Evolutionary conservation across 2,113 vertebrate genomes (phyloP).

Genomic region (Isichthys henryi): DNA sequence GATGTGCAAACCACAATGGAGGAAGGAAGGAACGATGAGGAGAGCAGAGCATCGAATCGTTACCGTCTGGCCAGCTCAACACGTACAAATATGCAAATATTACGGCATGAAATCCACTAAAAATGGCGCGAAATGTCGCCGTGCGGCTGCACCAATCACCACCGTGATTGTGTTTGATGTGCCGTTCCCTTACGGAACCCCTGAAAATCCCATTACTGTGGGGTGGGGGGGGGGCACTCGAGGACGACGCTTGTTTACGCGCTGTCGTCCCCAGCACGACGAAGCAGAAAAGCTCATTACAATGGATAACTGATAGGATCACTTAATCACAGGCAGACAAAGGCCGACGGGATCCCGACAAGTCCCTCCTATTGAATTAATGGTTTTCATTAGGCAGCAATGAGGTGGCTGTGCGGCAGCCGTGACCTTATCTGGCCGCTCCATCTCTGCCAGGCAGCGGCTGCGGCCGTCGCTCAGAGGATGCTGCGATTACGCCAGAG

Average conservation of each 20-base stretch:
- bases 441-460: conserved; percentile 47
- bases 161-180: not conserved
- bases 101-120: not conserved
- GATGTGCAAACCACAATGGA: not conserved
- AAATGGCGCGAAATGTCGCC: not conserved
- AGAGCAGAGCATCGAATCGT: not conserved
- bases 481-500: not conserved
- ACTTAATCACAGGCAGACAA: conserved; percentile 57
- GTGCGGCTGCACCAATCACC: not conserved
- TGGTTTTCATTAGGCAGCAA: conserved; percentile 59
- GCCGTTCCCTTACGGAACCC: not conserved
- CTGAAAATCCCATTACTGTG: not conserved
- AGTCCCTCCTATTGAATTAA: conserved; percentile 57
- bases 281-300: conserved; percentile 51
- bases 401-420: conserved; percentile 49
- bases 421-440: conserved; percentile 51
- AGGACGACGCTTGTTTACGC: not conserved
- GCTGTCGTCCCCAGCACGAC: not conserved
- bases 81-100: not conserved
- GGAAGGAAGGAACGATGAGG: not conserved
- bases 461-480: conserved; percentile 23
- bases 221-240: not conserved
- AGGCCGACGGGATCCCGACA: conserved; percentile 50
- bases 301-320: conserved; percentile 60
- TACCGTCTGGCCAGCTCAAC: not conserved